Evolutionary conservation across 2,113 vertebrate species (phyloP).

Genomic region (Peromyscus polionotus): DNA sequence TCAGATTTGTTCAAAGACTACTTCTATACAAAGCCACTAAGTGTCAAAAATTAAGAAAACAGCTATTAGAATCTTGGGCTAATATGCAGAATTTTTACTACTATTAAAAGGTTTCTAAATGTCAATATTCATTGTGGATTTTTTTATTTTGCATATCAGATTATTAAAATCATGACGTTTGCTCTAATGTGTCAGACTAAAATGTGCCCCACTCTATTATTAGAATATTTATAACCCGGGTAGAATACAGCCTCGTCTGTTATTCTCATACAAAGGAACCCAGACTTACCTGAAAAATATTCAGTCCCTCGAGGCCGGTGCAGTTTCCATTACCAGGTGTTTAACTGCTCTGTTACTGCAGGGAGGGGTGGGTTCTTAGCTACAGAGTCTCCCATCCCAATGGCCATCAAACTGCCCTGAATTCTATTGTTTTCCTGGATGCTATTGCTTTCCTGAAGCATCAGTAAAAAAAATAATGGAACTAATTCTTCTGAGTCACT

Average conservation of each 20-base stretch:
- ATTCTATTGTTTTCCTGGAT: conserved; percentile 53
- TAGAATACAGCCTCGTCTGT: conserved; percentile 22
- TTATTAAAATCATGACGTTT: conserved; percentile 49
- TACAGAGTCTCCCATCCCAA: neutral
- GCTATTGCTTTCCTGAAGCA: conserved; percentile 63
- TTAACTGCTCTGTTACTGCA: conserved; percentile 18
- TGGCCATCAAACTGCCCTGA: neutral
- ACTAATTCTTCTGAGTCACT: conserved; percentile 73
- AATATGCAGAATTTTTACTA: conserved; percentile 21
- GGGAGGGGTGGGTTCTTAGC: neutral
- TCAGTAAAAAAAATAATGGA: conserved; percentile 63
- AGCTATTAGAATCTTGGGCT: neutral
- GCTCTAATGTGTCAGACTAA: conserved; percentile 70
- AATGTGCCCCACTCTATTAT: neutral
- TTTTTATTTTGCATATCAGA: conserved; percentile 55
- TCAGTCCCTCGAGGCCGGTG: neutral
- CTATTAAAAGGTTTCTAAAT: conserved; percentile 64
- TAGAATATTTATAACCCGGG: conserved; percentile 70
- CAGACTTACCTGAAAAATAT: conserved; percentile 39
- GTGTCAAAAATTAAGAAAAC: neutral
- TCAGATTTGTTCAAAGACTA: conserved; percentile 20
- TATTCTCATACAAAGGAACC: conserved; percentile 43
- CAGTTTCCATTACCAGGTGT: neutral
- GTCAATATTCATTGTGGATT: conserved; percentile 54
- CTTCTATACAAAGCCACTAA: conserved; percentile 29